Evolutionary conservation across 2,888 invertebrate genomes (phyloP).

Genomic region (Lithophane leautieri): DNA sequence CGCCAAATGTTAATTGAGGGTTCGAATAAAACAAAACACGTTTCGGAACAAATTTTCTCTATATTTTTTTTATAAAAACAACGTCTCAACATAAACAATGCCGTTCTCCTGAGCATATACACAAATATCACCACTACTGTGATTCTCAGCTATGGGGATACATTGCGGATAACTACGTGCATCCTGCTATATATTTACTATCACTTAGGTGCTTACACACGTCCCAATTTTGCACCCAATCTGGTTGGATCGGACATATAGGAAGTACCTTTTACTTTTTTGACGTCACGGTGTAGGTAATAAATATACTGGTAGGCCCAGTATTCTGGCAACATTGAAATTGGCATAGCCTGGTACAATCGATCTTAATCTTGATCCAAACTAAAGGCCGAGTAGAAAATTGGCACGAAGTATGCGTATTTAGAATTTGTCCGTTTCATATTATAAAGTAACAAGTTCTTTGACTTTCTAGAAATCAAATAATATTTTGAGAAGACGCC

Average conservation of each 20-base stretch:
- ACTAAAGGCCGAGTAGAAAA: conserved; percentile 18
- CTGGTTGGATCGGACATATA: not conserved
- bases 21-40: conserved; percentile 56
- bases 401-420: conserved; percentile 11
- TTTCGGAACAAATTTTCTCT: conserved; percentile 82
- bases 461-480: not conserved
- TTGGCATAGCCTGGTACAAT: not conserved
- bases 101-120: conserved; percentile 62
- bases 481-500: not conserved
- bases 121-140: conserved; percentile 48
- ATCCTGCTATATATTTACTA: conserved; percentile 50
- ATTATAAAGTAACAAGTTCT: conserved; percentile 64
- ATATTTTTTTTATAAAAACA: conserved; percentile 81
- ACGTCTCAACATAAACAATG: conserved; percentile 83
- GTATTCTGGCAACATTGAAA: not conserved
- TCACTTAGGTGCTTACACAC: conserved; percentile 37
- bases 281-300: not conserved
- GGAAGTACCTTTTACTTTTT: not conserved
- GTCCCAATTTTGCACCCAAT: conserved; percentile 34
- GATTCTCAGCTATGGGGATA: conserved; percentile 56
- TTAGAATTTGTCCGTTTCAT: conserved; percentile 50
- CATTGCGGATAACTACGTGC: conserved; percentile 54
- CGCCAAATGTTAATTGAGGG: not conserved
- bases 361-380: not conserved
- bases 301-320: not conserved